Base-by-base conservation (phyloP, 2,888 invertebrate species). In the Dynastes maya region DNA sequence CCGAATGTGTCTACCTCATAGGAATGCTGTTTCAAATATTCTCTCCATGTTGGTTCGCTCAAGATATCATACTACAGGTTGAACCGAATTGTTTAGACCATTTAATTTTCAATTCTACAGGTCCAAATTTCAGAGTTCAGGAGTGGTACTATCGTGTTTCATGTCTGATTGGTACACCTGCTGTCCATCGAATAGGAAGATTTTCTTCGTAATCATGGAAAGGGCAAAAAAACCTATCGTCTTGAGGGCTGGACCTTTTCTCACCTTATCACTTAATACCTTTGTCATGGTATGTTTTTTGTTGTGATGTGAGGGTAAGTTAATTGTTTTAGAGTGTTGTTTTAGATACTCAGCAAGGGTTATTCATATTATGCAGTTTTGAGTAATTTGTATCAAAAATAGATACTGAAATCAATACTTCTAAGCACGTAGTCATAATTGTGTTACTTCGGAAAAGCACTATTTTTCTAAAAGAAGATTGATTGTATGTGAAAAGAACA, bases 1-100 rank as follows among this genome's bases (percentile, higher is more conserved):
- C 79, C 32, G 65, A 65, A 65, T 65, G 65, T 5, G 65, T 65
- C 16, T 65, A 65, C 16, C 65, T 65, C 37, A 58, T 83, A 65
- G 76, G 37, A 81, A 84, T 76, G 77, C 82, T 16, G 79, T 76
- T 9, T 80, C 83, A 77, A 83, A 83, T 65, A 65, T 65, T 65
- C 37, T 65, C 65, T 13, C 65, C 65, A 67, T 84, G 83, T 76
- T 85, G 84, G 83, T 84, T 82, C 68, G 83, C 84, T 27, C 84
- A 85, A 63, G 82, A 83, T 78, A 80, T 85, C 45, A 9, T 45
- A 8, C 5, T 45, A 45, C 9, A 45, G 45, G 45, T 45, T 45
- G 11, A 8, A 45, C 2, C 45, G 11, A 11, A 45, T 37, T 5
- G 5, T 4, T 11, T 45, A 9, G 8, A 45, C 8, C 0, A 8